Base-by-base conservation (phyloP, 2,888 invertebrate species). In the Steinernema hermaphroditum region DNA sequence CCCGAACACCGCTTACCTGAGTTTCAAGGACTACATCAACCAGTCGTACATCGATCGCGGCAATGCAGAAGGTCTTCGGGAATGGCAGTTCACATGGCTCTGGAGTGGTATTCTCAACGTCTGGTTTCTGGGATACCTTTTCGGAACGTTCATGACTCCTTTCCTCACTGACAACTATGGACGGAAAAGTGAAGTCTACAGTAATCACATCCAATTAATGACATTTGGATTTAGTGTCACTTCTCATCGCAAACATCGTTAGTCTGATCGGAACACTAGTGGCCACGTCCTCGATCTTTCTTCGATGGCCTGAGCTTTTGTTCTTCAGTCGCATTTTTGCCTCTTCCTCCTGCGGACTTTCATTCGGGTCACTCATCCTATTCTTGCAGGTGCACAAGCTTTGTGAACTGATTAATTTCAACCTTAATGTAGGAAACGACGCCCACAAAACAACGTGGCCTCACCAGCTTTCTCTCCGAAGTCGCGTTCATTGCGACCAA, bases 41-140 rank as follows among this genome's bases (percentile, higher is more conserved):
- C 72, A 68, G 12, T 75, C 75, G 19, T 81, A 80, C 68, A 74
- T 81, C 29, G 68, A 69, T 1, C 74, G 81, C 27, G 75, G 79
- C 44, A 70, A 54, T 24, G 54, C 43, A 16, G 62, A 68, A 9
- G 79, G 75, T n/a, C 57, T 81, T n/a, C 69, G 72, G 6, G 73
- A 78, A 62, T 68, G 62, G 46, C 72, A 44, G 37, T 80, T 72
- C 69, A 77, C 80, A 2, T 80, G 81, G 79, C 69, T 77, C 49
- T 81, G 81, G 80, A 75, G 74, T 37, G 68, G 74, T 16, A 73
- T 81, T 62, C 75, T 81, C 49, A 81, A 81, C 57, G 75, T 81
- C n/a, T 81, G 81, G 81, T 81, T 82, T 68, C 27, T 82, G 19
- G 82, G 81, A 2, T 80, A 79, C 50, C 71, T 81, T 29, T 32